Percentiles rank a stretch among this genome's conserved stretches.
Evolutionary conservation across 2,888 invertebrate genomes (phyloP).

Genomic region (Cosmia trapezina): DNA sequence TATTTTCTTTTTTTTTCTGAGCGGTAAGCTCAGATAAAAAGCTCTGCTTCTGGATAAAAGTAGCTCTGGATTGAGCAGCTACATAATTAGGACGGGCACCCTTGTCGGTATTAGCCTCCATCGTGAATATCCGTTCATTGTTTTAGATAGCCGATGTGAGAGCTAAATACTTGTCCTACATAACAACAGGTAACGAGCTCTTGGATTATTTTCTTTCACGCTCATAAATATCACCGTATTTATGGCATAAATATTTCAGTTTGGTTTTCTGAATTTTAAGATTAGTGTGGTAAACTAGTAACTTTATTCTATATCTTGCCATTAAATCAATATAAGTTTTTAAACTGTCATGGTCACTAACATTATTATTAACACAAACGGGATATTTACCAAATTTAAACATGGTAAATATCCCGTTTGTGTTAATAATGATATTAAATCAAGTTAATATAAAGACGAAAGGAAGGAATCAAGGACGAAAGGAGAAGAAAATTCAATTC

Average conservation of each 20-base stretch:
- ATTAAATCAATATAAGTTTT: background rate
- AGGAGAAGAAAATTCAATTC: too few species aligned
- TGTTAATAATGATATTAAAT: too few species aligned
- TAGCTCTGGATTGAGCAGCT: constrained; percentile 35
- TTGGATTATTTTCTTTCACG: constrained; percentile 23
- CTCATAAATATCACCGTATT: constrained; percentile 17
- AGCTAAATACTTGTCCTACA: constrained; percentile 55
- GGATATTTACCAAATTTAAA: too few species aligned
- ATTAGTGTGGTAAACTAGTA: background rate
- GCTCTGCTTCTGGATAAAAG: too few species aligned
- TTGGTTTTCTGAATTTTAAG: constrained; percentile 10
- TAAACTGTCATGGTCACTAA: too few species aligned
- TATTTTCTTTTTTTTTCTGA: too few species aligned
- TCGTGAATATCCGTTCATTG: constrained; percentile 55
- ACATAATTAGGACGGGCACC: constrained; percentile 50
- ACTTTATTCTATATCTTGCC: background rate
- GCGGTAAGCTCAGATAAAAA: too few species aligned
- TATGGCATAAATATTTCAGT: constrained; percentile 22
- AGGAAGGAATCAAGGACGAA: too few species aligned
- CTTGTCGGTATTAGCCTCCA: constrained; percentile 43
- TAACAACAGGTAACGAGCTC: constrained; percentile 40
- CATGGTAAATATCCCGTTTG: too few species aligned
- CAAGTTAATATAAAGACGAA: background rate
- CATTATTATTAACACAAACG: too few species aligned
- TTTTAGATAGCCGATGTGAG: constrained; percentile 47